A percentile compares a stretch with the other conserved stretches of the same genome.
Conservation (phyloP, 1,140 invertebrate genomes). For the Cyrtorhinus lividipennis region DNA sequence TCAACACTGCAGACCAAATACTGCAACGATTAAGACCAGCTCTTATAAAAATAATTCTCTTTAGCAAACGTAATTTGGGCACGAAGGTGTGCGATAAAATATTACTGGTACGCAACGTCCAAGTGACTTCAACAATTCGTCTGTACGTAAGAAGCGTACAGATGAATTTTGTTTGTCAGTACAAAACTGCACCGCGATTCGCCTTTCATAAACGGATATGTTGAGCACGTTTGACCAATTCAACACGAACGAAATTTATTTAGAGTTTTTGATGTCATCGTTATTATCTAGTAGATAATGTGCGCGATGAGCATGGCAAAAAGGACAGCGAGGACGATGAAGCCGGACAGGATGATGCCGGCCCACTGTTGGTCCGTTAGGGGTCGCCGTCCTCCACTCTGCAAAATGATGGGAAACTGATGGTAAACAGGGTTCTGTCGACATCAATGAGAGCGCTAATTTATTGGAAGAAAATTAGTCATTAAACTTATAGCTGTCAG, state of each 20-base stretch:
- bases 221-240: background rate
- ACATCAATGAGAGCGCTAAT: too few relatives aligned
- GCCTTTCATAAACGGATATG: background rate
- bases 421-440: too few relatives aligned
- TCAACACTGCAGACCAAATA: conserved; percentile 21
- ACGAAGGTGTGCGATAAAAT: conserved; percentile 10
- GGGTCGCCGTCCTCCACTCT: conserved; percentile 31
- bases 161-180: too few relatives aligned
- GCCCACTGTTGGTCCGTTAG: conserved; percentile 49
- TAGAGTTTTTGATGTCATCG: background rate
- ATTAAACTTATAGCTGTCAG: too few relatives aligned
- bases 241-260: background rate
- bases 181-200: too few relatives aligned
- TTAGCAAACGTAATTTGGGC: conserved; percentile 6
- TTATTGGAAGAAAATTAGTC: too few relatives aligned
- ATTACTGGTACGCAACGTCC: background rate
- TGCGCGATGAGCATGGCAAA: conserved; percentile 42
- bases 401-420: too few relatives aligned
- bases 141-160: too few relatives aligned
- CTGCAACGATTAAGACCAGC: conserved; percentile 14
- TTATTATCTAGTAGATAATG: background rate
- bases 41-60: conserved; percentile 22
- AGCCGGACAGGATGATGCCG: conserved; percentile 41
- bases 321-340: conserved; percentile 45
- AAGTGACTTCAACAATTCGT: background rate